A percentile compares a stretch with the other conserved stretches of the same genome.
phyloP scores from a whole-genome alignment of 2,888 invertebrate species.

The Hemistola chrysoprasaria region DNA sequence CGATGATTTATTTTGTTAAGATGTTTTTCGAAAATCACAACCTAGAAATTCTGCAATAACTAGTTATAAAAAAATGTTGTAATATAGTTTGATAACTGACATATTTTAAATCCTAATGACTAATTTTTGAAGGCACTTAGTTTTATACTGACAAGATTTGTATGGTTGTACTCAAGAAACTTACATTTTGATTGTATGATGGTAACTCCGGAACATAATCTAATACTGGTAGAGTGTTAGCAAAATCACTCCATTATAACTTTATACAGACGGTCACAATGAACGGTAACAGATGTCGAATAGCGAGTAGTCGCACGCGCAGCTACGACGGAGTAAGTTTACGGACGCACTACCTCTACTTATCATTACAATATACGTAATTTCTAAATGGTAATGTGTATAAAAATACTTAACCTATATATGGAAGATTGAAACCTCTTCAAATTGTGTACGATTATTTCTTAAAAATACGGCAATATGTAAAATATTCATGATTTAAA shows the following conservation, averaged over 20 bases:
- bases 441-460: conserved; percentile 27
- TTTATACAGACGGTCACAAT: conserved; percentile 15
- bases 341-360: conserved; percentile 53
- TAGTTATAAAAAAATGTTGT: conserved; percentile 40
- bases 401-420: conserved; percentile 68
- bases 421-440: conserved; percentile 69
- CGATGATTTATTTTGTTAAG: too few relatives aligned
- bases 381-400: conserved; percentile 79
- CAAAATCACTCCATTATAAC: conserved; percentile 50
- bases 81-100: conserved; percentile 26
- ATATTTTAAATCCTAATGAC: conserved; percentile 77
- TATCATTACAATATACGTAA: conserved; percentile 50
- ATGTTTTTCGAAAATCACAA: conserved; percentile 62
- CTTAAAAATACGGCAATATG: conserved; percentile 26
- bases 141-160: conserved; percentile 75
- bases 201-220: conserved; percentile 75
- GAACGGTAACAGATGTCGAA: not conserved
- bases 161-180: conserved; percentile 74
- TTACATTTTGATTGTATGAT: conserved; percentile 78
- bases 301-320: too few relatives aligned
- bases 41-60: conserved; percentile 58
- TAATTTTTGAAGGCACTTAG: conserved; percentile 80
- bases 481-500: conserved; percentile 33
- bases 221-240: conserved; percentile 52
- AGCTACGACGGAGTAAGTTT: conserved; percentile 39